Evolutionary conservation across 2,113 vertebrate genomes (phyloP).

Genomic region (Ursus arctos): DNA sequence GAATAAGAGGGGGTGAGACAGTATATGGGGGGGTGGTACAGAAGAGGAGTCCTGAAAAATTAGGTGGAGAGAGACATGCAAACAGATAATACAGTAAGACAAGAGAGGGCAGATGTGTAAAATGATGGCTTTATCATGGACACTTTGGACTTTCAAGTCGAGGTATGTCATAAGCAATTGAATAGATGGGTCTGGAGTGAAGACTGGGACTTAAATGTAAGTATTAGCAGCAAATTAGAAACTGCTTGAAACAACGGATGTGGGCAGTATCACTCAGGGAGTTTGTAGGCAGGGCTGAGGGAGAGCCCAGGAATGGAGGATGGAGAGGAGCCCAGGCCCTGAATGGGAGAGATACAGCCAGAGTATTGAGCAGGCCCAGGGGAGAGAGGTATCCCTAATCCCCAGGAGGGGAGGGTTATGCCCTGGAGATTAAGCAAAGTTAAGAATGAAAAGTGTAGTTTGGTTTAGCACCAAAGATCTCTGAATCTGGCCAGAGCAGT

Average conservation of each 20-base stretch:
- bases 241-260: not conserved
- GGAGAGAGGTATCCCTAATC: not conserved
- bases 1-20: not conserved
- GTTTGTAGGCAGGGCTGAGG: not conserved
- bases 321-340: not conserved
- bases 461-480: not conserved
- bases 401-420: not conserved
- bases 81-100: not conserved
- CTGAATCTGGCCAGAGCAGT: not conserved
- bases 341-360: not conserved
- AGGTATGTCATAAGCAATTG: not conserved
- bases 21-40: not conserved
- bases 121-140: not conserved
- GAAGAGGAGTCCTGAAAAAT: not conserved
- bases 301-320: not conserved
- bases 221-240: not conserved
- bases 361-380: not conserved
- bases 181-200: not conserved
- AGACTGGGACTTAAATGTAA: not conserved
- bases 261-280: not conserved
- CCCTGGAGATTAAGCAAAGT: not conserved
- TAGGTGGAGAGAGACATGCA: not conserved
- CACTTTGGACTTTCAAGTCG: not conserved
- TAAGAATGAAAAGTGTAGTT: constrained; percentile 5
- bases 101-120: not conserved